A percentile compares a stretch with the other conserved stretches of the same genome.
Conservation (phyloP, 2,888 invertebrate genomes). For the Ditula angustiorana region DNA sequence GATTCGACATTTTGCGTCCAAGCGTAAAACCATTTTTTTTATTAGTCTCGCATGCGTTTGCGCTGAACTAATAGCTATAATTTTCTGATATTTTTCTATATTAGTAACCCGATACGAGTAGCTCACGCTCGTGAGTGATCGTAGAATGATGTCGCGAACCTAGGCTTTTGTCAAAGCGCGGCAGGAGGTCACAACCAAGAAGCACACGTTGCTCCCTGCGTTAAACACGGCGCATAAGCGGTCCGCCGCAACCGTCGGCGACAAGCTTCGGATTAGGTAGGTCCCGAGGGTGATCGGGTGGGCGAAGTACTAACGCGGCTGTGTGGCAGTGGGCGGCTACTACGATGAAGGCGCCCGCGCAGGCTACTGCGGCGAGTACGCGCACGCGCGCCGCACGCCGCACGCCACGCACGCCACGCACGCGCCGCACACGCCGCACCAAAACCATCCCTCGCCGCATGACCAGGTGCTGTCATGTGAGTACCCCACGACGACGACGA, state of each 20-base stretch:
- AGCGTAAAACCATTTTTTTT: not conserved
- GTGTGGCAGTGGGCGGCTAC: slow-evolving; percentile 83
- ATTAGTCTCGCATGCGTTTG: slow-evolving; percentile 33
- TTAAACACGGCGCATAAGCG: slow-evolving; percentile 17
- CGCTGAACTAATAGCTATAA: slow-evolving; percentile 27
- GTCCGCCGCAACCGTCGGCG: slow-evolving; percentile 35
- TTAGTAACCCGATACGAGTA: slow-evolving; percentile 2
- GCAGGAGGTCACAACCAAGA: not conserved
- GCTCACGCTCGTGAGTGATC: slow-evolving; percentile 1
- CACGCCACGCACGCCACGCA: slow-evolving; percentile 58
- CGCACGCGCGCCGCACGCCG: slow-evolving; percentile 60
- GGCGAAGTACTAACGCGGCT: slow-evolving; percentile 64
- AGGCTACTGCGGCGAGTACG: slow-evolving; percentile 75
- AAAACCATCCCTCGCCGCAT: slow-evolving; percentile 48
- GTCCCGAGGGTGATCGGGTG: slow-evolving; percentile 50
- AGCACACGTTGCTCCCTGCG: slow-evolving; percentile 14
- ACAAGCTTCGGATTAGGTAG: slow-evolving; percentile 62
- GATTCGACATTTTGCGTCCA: not conserved
- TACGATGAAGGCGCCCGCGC: slow-evolving; percentile 74
- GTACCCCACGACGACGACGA: slow-evolving; percentile 58
- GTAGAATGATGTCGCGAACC: slow-evolving; percentile 7
- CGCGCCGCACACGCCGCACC: slow-evolving; percentile 47
- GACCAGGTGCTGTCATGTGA: slow-evolving; percentile 74
- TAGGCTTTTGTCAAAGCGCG: not conserved
- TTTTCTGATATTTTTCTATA: slow-evolving; percentile 16